Evolutionary conservation across 2,888 invertebrate genomes (phyloP), one percentile per base, ranked within the genome.

Genomic region (Phortica magna): DNA sequence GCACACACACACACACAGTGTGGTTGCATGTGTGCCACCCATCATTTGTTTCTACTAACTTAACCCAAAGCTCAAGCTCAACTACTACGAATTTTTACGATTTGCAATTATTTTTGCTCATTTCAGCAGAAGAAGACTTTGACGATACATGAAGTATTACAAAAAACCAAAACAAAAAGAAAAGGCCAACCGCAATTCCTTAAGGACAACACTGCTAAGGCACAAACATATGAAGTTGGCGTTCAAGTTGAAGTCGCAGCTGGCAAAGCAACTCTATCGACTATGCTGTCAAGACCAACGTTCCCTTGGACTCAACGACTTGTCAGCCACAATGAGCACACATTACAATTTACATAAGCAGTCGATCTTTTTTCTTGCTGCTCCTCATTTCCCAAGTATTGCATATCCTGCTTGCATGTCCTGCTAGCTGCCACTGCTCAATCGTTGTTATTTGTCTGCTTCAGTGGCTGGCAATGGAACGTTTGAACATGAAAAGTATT

Each of bases 31-130:
- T 31, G 31, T 31, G 31, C 31, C 31, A 4, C 31, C 31, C 31
- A 82, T 79, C 83, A 81, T 82, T 78, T 80, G 82, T 79, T 79
- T 84, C 78, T 65, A 77, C 57, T 19, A 3, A 7, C 17, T 48
- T 70, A 42, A 42, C 12, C 48, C 22, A 22, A 80, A 19, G 19
- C 22, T 65, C 39, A 31, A 31, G 31, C 31, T 31, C 31, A 31
- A 31, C 78, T 41, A 59, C 41, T 61, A 31, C 73, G 48, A 57
- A 53, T 76, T 83, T 86, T 86, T 85, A 86, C 85, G 85, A 87
- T 87, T 86, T 81, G 85, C 87, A 86, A 86, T 86, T 86, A 86
- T 86, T 85, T 86, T 87, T 86, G 85, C 87, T 87, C 87, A 86
- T 86, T 86, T 86, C 85, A 86, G 85, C 87, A 87, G 86, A 87